Evolutionary conservation across 1,140 invertebrate species (phyloP).

Genomic region (Pissodes strobi): DNA sequence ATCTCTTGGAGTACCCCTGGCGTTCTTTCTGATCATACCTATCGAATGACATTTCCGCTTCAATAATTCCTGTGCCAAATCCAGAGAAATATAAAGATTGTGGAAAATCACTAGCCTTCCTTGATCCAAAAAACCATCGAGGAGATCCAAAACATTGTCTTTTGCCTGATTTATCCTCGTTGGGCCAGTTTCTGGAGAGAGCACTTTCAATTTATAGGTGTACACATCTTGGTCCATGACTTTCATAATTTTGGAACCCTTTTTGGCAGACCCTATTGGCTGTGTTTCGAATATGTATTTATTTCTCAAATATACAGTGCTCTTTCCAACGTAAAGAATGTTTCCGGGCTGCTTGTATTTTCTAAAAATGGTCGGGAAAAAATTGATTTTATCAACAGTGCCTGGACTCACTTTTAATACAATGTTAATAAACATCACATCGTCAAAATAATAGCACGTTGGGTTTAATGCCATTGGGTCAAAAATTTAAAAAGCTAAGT

Average conservation of each 20-base stretch:
- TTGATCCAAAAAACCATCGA: slow-evolving; percentile 13
- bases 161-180: background rate
- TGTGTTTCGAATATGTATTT: slow-evolving; percentile 11
- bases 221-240: slow-evolving; percentile 26
- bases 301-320: slow-evolving; percentile 15
- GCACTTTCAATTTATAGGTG: slow-evolving; percentile 15
- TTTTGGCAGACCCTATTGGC: background rate
- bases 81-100: slow-evolving; percentile 14
- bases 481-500: too few species aligned
- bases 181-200: background rate
- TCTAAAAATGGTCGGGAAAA: too few species aligned
- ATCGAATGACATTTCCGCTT: slow-evolving; percentile 17
- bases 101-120: slow-evolving; percentile 24
- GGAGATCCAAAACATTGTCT: background rate
- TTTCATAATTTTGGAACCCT: slow-evolving; percentile 20
- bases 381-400: too few species aligned
- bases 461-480: too few species aligned
- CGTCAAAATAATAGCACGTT: too few species aligned
- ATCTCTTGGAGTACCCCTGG: slow-evolving; percentile 15
- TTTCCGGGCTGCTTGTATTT: slow-evolving; percentile 17
- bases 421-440: too few species aligned
- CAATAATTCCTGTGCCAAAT: slow-evolving; percentile 11
- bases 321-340: slow-evolving; percentile 21
- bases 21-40: slow-evolving; percentile 20
- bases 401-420: too few species aligned